Evolutionary conservation across 2,113 vertebrate genomes (phyloP).

Genomic region (Calidris pugnax): DNA sequence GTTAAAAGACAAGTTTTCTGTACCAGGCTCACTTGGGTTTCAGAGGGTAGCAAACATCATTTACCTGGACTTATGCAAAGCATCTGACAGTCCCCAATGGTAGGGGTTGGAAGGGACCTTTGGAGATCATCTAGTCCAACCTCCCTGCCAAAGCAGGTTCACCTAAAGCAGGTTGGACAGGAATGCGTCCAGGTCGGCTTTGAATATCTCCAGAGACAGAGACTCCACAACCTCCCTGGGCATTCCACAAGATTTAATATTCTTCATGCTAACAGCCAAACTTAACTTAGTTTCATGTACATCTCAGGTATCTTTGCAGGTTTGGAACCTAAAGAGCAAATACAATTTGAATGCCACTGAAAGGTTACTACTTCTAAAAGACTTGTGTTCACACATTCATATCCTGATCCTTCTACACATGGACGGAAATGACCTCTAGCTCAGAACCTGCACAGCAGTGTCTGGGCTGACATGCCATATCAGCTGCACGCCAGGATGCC

Average conservation of each 20-base stretch:
- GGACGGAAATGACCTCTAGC: not conserved
- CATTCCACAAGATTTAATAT: not conserved
- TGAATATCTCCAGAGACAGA: too few species aligned
- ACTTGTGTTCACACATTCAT: not conserved
- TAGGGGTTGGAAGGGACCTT: too few species aligned
- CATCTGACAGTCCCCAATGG: too few species aligned
- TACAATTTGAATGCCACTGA: not conserved
- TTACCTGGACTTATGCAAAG: too few species aligned
- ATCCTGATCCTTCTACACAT: fast-evolving
- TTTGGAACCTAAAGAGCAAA: not conserved
- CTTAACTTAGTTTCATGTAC: not conserved
- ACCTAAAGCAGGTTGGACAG: too few species aligned
- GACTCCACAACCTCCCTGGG: too few species aligned
- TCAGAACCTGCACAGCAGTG: not conserved
- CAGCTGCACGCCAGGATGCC: not conserved
- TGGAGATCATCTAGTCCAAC: too few species aligned
- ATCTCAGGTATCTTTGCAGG: not conserved
- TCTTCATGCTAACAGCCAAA: not conserved
- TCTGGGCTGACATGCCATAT: not conserved
- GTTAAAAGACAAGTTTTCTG: not conserved
- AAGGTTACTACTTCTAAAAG: not conserved
- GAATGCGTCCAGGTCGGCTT: too few species aligned
- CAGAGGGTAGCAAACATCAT: not conserved
- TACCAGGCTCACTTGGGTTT: not conserved
- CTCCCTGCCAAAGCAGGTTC: too few species aligned